Base-by-base conservation (phyloP, 2,113 vertebrate species). In the Nannospalax galili region DNA sequence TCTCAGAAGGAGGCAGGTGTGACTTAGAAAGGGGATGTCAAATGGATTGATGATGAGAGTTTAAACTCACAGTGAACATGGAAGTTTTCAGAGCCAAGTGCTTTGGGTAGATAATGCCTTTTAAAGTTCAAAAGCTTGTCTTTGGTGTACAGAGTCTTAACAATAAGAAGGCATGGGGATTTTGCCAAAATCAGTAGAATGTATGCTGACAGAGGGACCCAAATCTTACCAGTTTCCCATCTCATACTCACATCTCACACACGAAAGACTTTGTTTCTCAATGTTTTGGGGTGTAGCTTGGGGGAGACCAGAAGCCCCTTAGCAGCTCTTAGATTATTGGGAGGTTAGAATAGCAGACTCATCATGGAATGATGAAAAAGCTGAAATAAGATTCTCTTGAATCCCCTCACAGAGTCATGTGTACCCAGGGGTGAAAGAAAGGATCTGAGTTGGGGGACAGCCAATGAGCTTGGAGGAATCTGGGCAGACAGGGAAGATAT, bases 61-160 rank as follows among this genome's bases (percentile, higher is more conserved):
- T 77, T 67, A 93, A 95, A 93, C 20, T 75, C 30, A 85, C 4
- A 86, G 67, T 3, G 91, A 92, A 96, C 32, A 0, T 15, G 73
- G 75, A 62, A 85, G 19, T 84, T 30, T 74, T 58, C 52, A 84
- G 86, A 88, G 64, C 67, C 77, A 93, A 90, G 48, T 94, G 9
- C 92, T 93, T 95, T 24, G 84, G 75, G 73, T 4, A 90, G 77
- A 35, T 62, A 91, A 73, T 35, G 0, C 32, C 7, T 72, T 94
- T 94, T 78, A 70, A 79, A 94, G 26, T 96, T 95, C 30, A 92
- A 88, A 88, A 70, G 6, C 32, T 90, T 81, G 45, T 40, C 85
- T 92, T 75, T 92, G 37, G 3, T 92, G 60, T 65, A 69, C n/a
- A 81, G 87, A 78, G 15, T 78, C 30, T 73, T 64, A 16, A 85